Evolutionary conservation across 2,797 vertebrate genomes (phyloP), one percentile per base, ranked within the genome.

Genomic region (Percopsis omiscomaycus): DNA sequence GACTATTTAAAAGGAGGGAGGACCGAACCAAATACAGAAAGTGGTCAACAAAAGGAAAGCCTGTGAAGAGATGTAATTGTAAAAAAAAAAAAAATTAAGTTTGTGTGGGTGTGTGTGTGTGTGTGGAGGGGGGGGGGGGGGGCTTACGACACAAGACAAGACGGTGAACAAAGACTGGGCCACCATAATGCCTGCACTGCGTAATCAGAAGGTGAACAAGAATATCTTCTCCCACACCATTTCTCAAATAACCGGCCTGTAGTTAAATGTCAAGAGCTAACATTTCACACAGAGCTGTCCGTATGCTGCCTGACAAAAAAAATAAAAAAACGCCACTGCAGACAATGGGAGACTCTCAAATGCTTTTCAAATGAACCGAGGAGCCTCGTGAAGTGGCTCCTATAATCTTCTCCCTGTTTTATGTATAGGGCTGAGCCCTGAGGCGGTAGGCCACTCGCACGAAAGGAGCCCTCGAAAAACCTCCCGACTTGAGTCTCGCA

Each of bases 381-480:
- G 70, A 77, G 81, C 55, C 78, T 63, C 3, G 4, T 51, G 0
- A 28, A 72, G 47, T 74, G 51, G 74, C 81, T 81, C 84, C 88
- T 89, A 79, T 87, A 85, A 86, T 88, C 77, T 81, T 80, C 81
- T 61, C 69, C 71, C 69, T 56, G 74, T 80, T 86, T 84, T 61
- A 84, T 71, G 83, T 78, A 32, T 48, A 3, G 0, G 29, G 61
- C 56, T 52, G 53, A 48, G 37, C 69, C 73, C 71, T 1, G 22
- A 55, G 83, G 84, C 74, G 2, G 71, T 14, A 55, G 71, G 56
- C 55, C 73, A 52, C 68, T 61, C 69, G 70, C 74, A 74, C 49
- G 22, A 77, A 50, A 50, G 44, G 30, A 11, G n/a, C 47, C n/a
- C 30, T 32, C 9, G 30, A 37, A 22, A 64, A 73, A 77, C 68